Evolutionary conservation across 1,140 invertebrate species (phyloP).

Genomic region (Pseudobourletiella spinata): DNA sequence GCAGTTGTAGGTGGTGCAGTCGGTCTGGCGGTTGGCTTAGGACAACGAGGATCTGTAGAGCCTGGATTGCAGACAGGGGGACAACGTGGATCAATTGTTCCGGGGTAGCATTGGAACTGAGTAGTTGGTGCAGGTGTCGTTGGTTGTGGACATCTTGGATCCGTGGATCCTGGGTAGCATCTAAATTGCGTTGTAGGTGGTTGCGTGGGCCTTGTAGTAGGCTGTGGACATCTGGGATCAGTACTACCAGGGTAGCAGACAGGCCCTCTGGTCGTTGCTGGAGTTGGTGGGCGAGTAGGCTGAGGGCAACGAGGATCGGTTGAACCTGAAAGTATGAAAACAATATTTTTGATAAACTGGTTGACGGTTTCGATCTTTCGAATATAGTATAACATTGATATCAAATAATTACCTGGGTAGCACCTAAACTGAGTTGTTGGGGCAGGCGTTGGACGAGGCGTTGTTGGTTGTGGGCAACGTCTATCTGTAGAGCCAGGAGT

Average conservation of each 20-base stretch:
- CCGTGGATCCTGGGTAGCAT: constrained; percentile 41
- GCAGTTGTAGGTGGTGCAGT: not conserved
- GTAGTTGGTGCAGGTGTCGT: too few relatives aligned
- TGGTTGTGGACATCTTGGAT: constrained; percentile 37
- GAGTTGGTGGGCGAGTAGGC: constrained; percentile 22
- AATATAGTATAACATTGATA: not conserved
- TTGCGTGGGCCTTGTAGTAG: constrained; percentile 32
- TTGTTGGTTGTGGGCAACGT: constrained; percentile 36
- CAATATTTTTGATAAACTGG: too few relatives aligned
- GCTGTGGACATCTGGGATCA: constrained; percentile 39
- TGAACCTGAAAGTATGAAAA: constrained; percentile 35
- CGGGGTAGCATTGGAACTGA: constrained; percentile 20
- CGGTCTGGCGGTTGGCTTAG: not conserved
- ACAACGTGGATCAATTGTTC: not conserved
- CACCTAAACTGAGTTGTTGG: constrained; percentile 36
- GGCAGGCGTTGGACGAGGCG: constrained; percentile 35
- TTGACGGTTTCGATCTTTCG: not conserved
- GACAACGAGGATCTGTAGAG: not conserved
- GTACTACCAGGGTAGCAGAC: constrained; percentile 36
- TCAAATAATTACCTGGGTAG: constrained; percentile 39
- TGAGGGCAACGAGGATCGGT: constrained; percentile 36
- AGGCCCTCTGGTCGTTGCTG: not conserved
- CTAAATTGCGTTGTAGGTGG: constrained; percentile 35
- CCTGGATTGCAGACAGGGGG: not conserved
- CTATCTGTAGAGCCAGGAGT: constrained; percentile 38